Evolutionary conservation across 2,113 vertebrate genomes (phyloP).

Genomic region (Macrotis lagotis): DNA sequence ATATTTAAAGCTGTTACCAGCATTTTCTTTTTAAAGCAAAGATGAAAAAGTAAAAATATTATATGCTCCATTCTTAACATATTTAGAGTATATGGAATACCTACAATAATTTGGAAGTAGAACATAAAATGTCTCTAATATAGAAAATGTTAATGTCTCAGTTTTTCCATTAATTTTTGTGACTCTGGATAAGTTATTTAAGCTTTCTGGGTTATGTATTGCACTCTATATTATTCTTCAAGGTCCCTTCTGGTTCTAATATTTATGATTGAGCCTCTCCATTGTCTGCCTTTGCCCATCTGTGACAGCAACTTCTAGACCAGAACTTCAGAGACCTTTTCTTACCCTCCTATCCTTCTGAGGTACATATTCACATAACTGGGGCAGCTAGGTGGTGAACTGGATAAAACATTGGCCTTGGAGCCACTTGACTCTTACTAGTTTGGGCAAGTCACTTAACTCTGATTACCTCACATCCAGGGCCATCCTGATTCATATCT

Average conservation of each 20-base stretch:
- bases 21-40: too few species aligned
- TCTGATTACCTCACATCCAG: too few species aligned
- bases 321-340: not conserved
- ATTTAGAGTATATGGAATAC: too few species aligned
- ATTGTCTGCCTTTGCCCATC: not conserved
- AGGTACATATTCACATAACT: too few species aligned
- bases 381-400: too few species aligned
- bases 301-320: not conserved
- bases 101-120: not conserved
- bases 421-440: too few species aligned
- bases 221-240: not conserved
- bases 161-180: not conserved
- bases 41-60: too few species aligned
- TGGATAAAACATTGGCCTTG: too few species aligned
- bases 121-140: not conserved
- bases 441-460: too few species aligned
- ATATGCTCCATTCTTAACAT: too few species aligned
- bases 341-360: not conserved
- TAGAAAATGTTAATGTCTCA: not conserved
- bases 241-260: not conserved
- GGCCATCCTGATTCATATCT: too few species aligned
- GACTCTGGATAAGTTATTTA: not conserved
- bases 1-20: too few species aligned
- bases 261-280: not conserved
- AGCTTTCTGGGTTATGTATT: not conserved